A percentile compares a stretch with the other conserved stretches of the same genome.
phyloP scores from a whole-genome alignment of 2,888 invertebrate species.

The Elaeidobius kamerunicus region DNA sequence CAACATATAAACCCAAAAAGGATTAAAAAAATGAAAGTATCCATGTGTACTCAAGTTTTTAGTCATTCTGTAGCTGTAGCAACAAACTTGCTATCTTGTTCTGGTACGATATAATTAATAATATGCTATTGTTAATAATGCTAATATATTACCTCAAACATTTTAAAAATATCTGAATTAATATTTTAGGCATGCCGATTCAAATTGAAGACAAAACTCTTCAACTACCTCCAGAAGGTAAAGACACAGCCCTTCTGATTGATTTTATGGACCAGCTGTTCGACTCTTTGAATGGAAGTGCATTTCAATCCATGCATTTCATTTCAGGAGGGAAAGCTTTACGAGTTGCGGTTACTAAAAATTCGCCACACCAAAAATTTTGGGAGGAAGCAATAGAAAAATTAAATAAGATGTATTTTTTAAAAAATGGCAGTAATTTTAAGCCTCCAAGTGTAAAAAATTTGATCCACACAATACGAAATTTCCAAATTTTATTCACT shows the following conservation, averaged over 20 bases:
- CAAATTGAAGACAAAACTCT: neutral
- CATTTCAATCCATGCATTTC: neutral
- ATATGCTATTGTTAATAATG: neutral
- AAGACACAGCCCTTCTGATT: neutral
- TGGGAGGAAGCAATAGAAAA: neutral
- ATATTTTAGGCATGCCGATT: neutral
- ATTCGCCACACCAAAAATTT: neutral
- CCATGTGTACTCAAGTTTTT: slow-evolving; percentile 28
- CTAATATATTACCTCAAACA: neutral
- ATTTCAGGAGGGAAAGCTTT: neutral
- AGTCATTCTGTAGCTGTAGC: slow-evolving; percentile 17
- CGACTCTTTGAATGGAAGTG: neutral
- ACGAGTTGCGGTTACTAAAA: neutral
- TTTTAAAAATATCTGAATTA: neutral
- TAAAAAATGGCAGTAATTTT: neutral
- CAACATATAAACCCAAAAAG: slow-evolving; percentile 21
- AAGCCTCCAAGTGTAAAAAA: neutral
- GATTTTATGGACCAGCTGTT: neutral
- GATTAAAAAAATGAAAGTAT: slow-evolving; percentile 31
- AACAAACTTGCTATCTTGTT: neutral
- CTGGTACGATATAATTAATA: neutral
- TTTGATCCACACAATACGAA: neutral
- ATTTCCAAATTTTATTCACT: neutral
- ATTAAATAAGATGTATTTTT: neutral
- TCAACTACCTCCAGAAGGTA: neutral